Conservation (phyloP, 1,140 invertebrate species). For the Cotesia vestalis region DNA sequence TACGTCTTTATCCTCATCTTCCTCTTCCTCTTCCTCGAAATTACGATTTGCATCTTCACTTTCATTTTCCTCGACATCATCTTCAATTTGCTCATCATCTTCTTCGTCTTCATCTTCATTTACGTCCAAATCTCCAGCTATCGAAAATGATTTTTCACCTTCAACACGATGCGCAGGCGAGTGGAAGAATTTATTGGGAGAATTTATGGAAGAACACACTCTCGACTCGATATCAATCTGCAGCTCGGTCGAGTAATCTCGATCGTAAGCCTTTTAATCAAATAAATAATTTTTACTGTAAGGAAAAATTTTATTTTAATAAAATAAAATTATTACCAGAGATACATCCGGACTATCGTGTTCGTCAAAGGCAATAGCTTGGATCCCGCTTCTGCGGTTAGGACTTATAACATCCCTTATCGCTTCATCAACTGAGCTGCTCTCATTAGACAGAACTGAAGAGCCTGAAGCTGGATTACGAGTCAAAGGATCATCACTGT, state of each 20-base stretch:
- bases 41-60: too few relatives aligned
- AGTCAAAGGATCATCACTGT: slow-evolving; percentile 27
- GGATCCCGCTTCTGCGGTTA: slow-evolving; percentile 21
- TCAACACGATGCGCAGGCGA: background rate
- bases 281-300: background rate
- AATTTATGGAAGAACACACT: slow-evolving; percentile 26
- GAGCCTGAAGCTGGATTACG: slow-evolving; percentile 26
- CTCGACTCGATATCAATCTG: slow-evolving; percentile 27
- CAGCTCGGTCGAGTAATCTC: slow-evolving; percentile 26
- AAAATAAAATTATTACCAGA: slow-evolving; percentile 12
- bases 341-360: slow-evolving; percentile 30
- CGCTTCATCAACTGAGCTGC: slow-evolving; percentile 32
- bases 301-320: background rate
- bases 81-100: background rate
- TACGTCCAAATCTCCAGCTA: too few relatives aligned
- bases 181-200: slow-evolving; percentile 20
- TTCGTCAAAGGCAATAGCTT: slow-evolving; percentile 32
- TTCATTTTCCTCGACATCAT: background rate
- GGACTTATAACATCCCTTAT: slow-evolving; percentile 28
- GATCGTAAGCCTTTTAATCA: slow-evolving; percentile 32
- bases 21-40: slow-evolving; percentile 7
- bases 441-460: slow-evolving; percentile 33
- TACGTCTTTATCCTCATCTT: slow-evolving; percentile 11
- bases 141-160: background rate
- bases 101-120: slow-evolving; percentile 8